Conservation (phyloP, 2,888 invertebrate genomes). For the Neoscelio sp. region DNA sequence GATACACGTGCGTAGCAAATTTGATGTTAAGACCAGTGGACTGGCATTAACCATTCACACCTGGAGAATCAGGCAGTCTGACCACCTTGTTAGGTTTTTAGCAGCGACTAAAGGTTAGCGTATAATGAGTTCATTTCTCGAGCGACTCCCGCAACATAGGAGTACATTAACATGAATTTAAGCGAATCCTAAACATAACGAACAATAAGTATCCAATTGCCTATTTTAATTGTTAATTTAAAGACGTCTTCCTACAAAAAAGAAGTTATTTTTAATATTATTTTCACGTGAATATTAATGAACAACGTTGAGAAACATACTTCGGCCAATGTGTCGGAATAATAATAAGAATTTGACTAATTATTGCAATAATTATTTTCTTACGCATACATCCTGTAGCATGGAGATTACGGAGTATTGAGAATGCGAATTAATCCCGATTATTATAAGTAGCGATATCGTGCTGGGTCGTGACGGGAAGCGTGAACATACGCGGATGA, state of each 20-base stretch:
- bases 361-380: constrained; percentile 50
- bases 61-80: constrained; percentile 7
- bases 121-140: constrained; percentile 4
- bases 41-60: constrained; percentile 13
- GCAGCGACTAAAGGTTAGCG: not conserved
- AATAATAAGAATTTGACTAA: constrained; percentile 31
- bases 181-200: too few relatives aligned
- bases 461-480: constrained; percentile 60
- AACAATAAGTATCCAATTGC: too few relatives aligned
- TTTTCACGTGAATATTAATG: not conserved
- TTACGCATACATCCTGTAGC: constrained; percentile 57
- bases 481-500: constrained; percentile 63
- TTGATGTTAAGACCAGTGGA: constrained; percentile 12
- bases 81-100: not conserved
- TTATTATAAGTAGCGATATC: constrained; percentile 57
- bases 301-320: not conserved
- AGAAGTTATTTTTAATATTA: too few relatives aligned
- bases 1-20: constrained; percentile 40
- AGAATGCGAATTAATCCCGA: constrained; percentile 64
- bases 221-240: too few relatives aligned
- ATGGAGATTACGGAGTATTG: constrained; percentile 59
- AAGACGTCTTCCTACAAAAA: too few relatives aligned
- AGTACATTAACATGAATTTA: not conserved
- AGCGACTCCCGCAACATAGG: not conserved
- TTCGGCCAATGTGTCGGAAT: constrained; percentile 19